These are phyloP conservation scores for Erinaceus europaeus DNA, from an alignment of 2,113 vertebrate species.

Conservation along the genomic window DNA sequence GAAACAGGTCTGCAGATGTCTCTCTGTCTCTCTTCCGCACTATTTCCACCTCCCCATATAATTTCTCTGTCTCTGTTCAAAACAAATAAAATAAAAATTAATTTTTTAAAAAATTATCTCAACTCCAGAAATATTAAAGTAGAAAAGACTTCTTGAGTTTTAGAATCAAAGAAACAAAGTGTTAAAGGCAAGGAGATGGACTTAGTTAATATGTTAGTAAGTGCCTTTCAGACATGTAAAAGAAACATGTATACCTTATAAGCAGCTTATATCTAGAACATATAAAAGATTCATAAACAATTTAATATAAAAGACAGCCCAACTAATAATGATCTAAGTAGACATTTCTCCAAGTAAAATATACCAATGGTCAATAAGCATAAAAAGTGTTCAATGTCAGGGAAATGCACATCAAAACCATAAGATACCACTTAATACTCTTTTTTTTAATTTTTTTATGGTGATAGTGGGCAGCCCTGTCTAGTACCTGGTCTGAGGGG, in stretches of 20 bases:
- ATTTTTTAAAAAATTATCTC: slow-evolving; percentile 19
- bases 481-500: no score
- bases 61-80: no score
- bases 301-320: neutral
- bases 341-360: neutral
- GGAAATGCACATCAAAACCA: neutral
- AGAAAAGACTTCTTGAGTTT: slow-evolving; percentile 9
- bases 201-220: slow-evolving; percentile 17
- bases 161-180: neutral
- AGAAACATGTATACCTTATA: neutral
- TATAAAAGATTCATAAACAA: neutral
- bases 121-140: neutral
- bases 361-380: neutral
- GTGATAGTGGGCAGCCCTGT: no score
- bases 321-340: neutral
- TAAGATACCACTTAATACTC: neutral
- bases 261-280: neutral
- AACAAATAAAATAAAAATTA: no score
- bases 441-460: no score
- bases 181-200: neutral
- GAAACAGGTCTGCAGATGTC: no score
- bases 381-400: neutral
- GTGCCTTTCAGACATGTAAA: neutral
- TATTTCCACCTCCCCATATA: no score
- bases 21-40: no score